Conservation (phyloP, 92 coral and sea anemone genomes). For the Epizoanthus rinbou region DNA sequence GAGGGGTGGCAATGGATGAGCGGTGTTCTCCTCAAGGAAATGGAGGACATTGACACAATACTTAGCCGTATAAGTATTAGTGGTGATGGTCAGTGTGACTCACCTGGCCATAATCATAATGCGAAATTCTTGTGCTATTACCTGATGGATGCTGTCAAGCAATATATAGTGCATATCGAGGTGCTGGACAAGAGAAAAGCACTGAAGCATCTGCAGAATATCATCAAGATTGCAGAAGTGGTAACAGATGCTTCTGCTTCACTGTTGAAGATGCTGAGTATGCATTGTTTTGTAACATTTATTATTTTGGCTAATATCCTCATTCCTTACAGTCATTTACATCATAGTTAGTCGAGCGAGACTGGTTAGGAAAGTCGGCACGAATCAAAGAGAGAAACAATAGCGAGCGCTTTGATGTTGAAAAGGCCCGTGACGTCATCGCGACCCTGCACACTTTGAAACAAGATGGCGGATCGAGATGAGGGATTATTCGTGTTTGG, state of each 20-base stretch:
- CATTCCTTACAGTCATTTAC: neutral
- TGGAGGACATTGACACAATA: too few relatives aligned
- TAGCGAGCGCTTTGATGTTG: constrained; percentile 61
- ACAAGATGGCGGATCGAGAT: constrained; percentile 58
- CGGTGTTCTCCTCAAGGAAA: neutral
- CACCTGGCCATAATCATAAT: constrained; percentile 40
- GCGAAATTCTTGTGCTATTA: constrained; percentile 52
- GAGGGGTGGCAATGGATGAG: constrained; percentile 59
- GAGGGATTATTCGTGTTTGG: constrained; percentile 60
- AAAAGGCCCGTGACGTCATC: constrained; percentile 58
- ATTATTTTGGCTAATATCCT: too few relatives aligned
- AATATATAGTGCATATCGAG: constrained; percentile 50
- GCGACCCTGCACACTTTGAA: constrained; percentile 56
- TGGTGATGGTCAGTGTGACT: constrained; percentile 66
- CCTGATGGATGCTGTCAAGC: constrained; percentile 45
- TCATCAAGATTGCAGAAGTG: constrained; percentile 13
- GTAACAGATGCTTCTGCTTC: constrained; percentile 29
- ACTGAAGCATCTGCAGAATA: constrained; percentile 14
- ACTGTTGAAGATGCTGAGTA: constrained; percentile 24
- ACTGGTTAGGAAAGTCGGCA: constrained; percentile 54
- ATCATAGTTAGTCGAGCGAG: constrained; percentile 25
- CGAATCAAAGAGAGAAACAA: constrained; percentile 54
- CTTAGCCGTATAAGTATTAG: too few relatives aligned
- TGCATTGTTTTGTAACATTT: neutral
- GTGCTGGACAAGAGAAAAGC: constrained; percentile 44